Evolutionary conservation across 2,888 invertebrate species (phyloP), one percentile per base, ranked within the genome.

Genomic region (Muschampia plurimacula): DNA sequence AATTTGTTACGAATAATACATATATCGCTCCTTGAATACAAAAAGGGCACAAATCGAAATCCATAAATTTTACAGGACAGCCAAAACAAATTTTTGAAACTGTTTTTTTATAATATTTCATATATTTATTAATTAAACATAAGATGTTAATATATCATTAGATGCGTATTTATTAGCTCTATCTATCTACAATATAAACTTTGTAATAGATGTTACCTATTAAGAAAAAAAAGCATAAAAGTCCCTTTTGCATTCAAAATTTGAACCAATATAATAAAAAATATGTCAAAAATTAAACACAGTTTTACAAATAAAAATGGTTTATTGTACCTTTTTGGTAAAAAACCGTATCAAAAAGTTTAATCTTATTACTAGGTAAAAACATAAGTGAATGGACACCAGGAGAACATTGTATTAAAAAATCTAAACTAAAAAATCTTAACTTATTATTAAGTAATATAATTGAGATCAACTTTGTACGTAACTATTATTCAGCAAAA

Each of bases 311-410:
- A 73, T 73, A 69, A 64, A 69, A 73, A 73, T 68, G 73, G 63
- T 70, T 70, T 72, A 74, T 74, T 72, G 70, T 70, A 74, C 71
- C 65, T 68, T 71, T 72, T 74, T 74, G 72, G 74, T 72, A 74
- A 74, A 74, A 74, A 74, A 70, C 60, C 66, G 70, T 67, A 72
- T 68, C 68, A 71, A 74, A 59, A 59, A 59, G 59, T 59, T 60
- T 60, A 60, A 60, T 60, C 60, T 60, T 60, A 60, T 60, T 60
- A 60, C 67, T 74, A 74, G 62, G 67, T 72, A 72, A 72, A 67
- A 67, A 67, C 62, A 72, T 67, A 72, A 67, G 66, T 72, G 72
- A 72, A 72, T 72, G 72, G 63, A 72, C 63, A 72, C 72, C 63
- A 67, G 60, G 63, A 67, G 67, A 72, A 72, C 72, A 72, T 67